Percentiles rank a stretch among this genome's conserved stretches.
These are phyloP conservation scores for Eilema griseolum DNA, from an alignment of 2,888 invertebrate species.

Conservation along the genomic window DNA sequence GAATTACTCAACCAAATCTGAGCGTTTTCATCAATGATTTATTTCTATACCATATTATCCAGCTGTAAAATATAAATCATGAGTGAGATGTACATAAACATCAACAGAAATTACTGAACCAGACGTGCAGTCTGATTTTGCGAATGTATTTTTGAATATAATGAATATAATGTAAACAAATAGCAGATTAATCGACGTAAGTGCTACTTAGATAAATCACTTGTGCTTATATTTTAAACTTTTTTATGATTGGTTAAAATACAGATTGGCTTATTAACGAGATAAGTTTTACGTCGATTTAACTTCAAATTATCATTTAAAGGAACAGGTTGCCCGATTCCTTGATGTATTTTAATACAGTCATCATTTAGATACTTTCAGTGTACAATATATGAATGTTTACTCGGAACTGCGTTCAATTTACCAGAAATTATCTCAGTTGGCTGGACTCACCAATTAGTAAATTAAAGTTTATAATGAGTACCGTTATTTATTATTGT, in stretches of 20 bases:
- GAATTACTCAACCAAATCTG: conserved; percentile 3
- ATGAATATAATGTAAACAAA: conserved; percentile 6
- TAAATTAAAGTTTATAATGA: not conserved
- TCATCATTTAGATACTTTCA: not conserved
- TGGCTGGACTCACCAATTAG: not conserved
- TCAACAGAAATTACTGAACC: conserved; percentile 47
- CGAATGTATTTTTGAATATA: conserved; percentile 51
- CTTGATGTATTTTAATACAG: conserved; percentile 18
- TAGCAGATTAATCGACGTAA: not conserved
- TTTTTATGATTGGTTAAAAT: not conserved
- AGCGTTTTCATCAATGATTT: conserved; percentile 29
- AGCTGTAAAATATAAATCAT: conserved; percentile 54
- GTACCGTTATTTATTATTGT: not conserved
- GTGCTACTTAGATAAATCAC: not conserved
- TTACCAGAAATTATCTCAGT: conserved; percentile 3
- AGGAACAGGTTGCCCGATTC: conserved; percentile 37
- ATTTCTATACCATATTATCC: conserved; percentile 26
- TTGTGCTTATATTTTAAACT: not conserved
- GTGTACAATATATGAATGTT: not conserved
- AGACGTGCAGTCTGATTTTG: conserved; percentile 55
- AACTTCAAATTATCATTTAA: conserved; percentile 13
- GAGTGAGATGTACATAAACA: conserved; percentile 44
- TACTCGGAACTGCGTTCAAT: conserved; percentile 11
- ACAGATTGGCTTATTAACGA: not conserved
- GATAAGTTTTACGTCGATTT: not conserved